Conservation (phyloP, 2,888 invertebrate genomes). For the Eueremaeus valkanovi region DNA sequence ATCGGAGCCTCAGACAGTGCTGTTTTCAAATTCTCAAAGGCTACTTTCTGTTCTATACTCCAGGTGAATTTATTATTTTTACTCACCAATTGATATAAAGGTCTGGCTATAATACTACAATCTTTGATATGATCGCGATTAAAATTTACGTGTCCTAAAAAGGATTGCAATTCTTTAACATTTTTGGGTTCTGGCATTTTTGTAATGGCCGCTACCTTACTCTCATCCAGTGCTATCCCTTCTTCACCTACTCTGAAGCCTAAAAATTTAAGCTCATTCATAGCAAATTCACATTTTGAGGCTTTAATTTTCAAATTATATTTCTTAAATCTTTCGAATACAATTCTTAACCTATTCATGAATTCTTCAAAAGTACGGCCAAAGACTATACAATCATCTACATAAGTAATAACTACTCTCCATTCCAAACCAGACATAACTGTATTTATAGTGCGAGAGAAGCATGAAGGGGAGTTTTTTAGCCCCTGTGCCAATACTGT, state of each 20-base stretch:
- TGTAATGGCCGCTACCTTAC: not conserved
- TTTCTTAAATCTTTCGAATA: not conserved
- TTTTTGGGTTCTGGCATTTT: not conserved
- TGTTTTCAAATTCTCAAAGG: not conserved
- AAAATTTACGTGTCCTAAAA: not conserved
- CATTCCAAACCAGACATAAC: not conserved
- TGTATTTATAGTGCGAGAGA: too few species aligned
- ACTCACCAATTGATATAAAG: too few species aligned
- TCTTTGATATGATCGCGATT: not conserved
- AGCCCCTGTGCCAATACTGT: not conserved
- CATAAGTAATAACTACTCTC: not conserved
- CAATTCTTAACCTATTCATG: not conserved
- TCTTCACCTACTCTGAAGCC: not conserved
- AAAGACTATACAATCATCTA: not conserved
- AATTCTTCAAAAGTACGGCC: not conserved
- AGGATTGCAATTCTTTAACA: not conserved
- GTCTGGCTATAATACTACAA: not conserved
- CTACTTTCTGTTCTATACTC: not conserved
- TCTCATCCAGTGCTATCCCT: not conserved
- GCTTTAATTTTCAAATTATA: not conserved
- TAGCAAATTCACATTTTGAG: not conserved
- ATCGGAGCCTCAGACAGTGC: not conserved
- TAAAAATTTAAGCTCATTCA: slow-evolving; percentile 1
- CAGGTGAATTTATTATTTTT: not conserved
- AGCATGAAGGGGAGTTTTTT: not conserved